These are phyloP conservation scores for Pseudorhombus dupliciocellatus DNA, from an alignment of 2,113 vertebrate species.

Conservation along the genomic window DNA sequence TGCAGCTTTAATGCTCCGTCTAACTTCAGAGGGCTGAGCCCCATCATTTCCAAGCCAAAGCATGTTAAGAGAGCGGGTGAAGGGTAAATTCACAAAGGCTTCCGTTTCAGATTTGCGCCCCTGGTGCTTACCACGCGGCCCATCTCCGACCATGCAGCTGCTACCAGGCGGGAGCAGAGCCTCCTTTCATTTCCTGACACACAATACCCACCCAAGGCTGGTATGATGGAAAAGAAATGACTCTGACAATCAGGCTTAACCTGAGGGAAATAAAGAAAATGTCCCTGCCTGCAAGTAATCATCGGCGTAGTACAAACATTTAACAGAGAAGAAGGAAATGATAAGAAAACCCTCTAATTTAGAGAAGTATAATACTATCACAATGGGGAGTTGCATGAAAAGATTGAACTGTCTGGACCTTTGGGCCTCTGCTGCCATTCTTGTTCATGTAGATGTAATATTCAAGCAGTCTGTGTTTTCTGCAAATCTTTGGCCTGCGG, in stretches of 20 bases:
- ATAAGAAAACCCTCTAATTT: neutral
- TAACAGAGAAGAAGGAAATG: slow-evolving; percentile 12
- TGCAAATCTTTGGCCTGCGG: neutral
- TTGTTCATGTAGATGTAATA: neutral
- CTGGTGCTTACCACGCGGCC: slow-evolving; percentile 27
- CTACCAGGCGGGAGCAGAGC: slow-evolving; percentile 29
- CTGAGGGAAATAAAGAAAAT: slow-evolving; percentile 17
- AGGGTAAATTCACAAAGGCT: slow-evolving; percentile 23
- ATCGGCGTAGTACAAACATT: neutral
- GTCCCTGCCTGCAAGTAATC: slow-evolving; percentile 1
- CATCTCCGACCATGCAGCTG: slow-evolving; percentile 19
- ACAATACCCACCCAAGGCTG: slow-evolving; percentile 24
- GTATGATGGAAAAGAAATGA: slow-evolving; percentile 5
- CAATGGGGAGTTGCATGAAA: no score
- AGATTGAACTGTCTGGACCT: no score
- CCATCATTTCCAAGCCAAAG: slow-evolving; percentile 30
- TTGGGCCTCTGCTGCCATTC: neutral
- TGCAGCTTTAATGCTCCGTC: slow-evolving; percentile 2
- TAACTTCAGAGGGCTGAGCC: neutral
- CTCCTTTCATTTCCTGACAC: slow-evolving; percentile 38
- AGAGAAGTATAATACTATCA: neutral
- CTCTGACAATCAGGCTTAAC: slow-evolving; percentile 27
- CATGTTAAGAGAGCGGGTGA: slow-evolving; percentile 2
- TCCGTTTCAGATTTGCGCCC: slow-evolving; percentile 27
- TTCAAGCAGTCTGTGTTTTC: neutral